Evolutionary conservation across 2,888 invertebrate species (phyloP), one percentile per base, ranked within the genome.

Genomic region (Candidula unifasciata): DNA sequence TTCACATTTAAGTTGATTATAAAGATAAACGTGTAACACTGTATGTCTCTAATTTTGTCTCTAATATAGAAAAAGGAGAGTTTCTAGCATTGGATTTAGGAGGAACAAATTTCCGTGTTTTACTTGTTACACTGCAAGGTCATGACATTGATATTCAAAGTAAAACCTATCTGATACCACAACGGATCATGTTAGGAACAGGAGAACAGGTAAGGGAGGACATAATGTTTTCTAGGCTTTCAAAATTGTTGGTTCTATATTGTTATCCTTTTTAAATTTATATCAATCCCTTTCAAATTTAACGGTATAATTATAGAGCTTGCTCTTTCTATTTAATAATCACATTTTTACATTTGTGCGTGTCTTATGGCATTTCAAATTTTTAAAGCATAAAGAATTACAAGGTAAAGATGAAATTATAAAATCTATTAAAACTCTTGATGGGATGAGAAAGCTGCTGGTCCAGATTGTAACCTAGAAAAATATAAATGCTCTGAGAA

Each of bases 11-110:
- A 10, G 44, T 44, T 10, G 44, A 6, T 44, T 27, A 68, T 21
- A 16, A 68, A 68, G 68, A 68, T 21, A 16, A 68, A 68, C 30
- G 2, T 27, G n/a, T 68, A 30, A 30, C 68, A 68, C 30, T 73
- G 35, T n/a, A 37, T 24, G 8, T 44, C 37, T 24, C n/a, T 37
- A 8, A 37, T 44, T 24, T 37, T 73, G 2, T 30, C 24, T 18
- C 24, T 60, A 91, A 95, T 95, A 84, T 95, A 96, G 98, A 98
- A 95, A 95, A 96, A 87, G 99, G 99, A 86, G 97, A 97, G 95
- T 99, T 98, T 94, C 95, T 99, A 92, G 99, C 99, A 2, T 95
- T 99, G 92, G 99, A 99, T 95, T 95, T 99, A 93, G 99, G 99
- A 83, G 99, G 99, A 83, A 99, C 99, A 82, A 99, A 99, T 94